Conservation (phyloP, 2,888 invertebrate species). For the Drosophila sordidula region DNA sequence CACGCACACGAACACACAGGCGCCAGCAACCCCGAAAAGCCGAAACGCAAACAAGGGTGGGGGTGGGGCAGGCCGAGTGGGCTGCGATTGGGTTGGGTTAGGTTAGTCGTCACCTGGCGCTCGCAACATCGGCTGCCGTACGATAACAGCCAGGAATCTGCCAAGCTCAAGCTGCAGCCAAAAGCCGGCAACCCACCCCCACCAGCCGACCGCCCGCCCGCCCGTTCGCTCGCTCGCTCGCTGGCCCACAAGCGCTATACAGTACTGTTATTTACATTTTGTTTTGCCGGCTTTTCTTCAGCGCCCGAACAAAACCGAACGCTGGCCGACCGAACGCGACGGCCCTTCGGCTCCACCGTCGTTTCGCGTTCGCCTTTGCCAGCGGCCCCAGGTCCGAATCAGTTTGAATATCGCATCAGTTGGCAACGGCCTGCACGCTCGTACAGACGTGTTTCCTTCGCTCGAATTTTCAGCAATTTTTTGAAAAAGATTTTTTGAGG, state of each 20-base stretch:
- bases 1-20: constrained; percentile 17
- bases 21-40: constrained; percentile 67
- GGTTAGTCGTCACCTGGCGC: constrained; percentile 57
- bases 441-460: constrained; percentile 63
- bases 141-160: constrained; percentile 43
- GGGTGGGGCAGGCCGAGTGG: constrained; percentile 17
- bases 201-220: too few species aligned
- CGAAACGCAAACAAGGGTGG: constrained; percentile 62
- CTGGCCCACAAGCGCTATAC: constrained; percentile 3
- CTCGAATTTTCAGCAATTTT: constrained; percentile 12
- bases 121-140: constrained; percentile 42
- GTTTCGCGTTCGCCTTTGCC: constrained; percentile 29
- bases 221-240: too few species aligned
- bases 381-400: constrained; percentile 33
- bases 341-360: constrained; percentile 43
- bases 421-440: constrained; percentile 73
- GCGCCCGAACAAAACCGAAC: constrained; percentile 24
- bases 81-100: constrained; percentile 33
- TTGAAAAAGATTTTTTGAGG: constrained; percentile 24
- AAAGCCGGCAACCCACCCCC: constrained; percentile 77
- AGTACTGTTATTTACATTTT: constrained; percentile 79
- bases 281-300: constrained; percentile 74
- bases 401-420: constrained; percentile 61
- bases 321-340: constrained; percentile 5
- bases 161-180: constrained; percentile 67